Evolutionary conservation across 2,888 invertebrate species (phyloP), one percentile per base, ranked within the genome.

Genomic region (Imbricaverruca yamaguchii): DNA sequence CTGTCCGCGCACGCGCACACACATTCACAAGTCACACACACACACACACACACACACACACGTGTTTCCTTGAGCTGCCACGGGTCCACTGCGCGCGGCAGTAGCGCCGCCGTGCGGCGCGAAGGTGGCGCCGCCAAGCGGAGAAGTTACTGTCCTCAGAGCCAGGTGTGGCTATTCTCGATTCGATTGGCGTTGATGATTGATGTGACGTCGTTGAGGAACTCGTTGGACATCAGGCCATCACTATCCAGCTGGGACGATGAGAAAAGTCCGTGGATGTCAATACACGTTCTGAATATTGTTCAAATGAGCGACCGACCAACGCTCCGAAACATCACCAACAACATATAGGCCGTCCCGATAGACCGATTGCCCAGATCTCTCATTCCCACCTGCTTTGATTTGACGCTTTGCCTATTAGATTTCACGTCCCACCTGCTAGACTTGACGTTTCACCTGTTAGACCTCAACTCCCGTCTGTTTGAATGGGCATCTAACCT

Each of bases 141-240:
- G 15, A 15, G 13, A 15, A 7, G 59, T 11, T 13, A 7, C 59
- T 7, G 59, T 0, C 59, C 59, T 86, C 85, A 94, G 89, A 94
- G 92, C 94, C 94, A 95, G 87, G 94, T 94, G 86, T 94, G 91
- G 86, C 92, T 92, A 88, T 93, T 93, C 88, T 94, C 94, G 87
- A 94, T 91, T 90, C 94, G 95, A 88, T 92, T 93, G 86, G 92
- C 92, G 89, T 93, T 94, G 87, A 96, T 94, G 86, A 96, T 90
- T 85, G 93, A 94, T 89, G 95, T 94, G 87, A 96, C 95, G 88
- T 88, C 93, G 85, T 94, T 94, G 87, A 95, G 90, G 87, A 95
- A 93, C 87, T 94, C 94, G 88, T 90, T 93, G 87, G 93, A 92
- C 87, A 95, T 78, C 56, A 78, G 78, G 23, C 78, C 78, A 11